phyloP scores from a whole-genome alignment of 2,888 invertebrate species.

The Protula sp. region DNA sequence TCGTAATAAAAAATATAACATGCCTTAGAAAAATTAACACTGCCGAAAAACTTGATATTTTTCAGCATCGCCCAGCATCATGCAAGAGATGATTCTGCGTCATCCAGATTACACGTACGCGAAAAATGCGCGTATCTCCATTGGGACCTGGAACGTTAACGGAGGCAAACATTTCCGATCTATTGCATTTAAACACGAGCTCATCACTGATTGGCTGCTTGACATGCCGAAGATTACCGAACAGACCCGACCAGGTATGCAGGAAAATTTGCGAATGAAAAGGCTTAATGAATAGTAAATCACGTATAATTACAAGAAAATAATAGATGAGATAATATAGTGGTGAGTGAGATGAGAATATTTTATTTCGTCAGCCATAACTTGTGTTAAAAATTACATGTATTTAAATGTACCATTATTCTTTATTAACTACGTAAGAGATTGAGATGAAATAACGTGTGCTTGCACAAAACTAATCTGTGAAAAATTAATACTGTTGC shows the following conservation, averaged over 20 bases:
- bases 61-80: conserved; percentile 15
- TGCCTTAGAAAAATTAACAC: too few relatives aligned
- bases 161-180: conserved; percentile 98
- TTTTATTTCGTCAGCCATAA: neutral
- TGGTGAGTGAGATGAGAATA: neutral
- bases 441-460: too few relatives aligned
- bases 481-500: too few relatives aligned
- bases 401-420: too few relatives aligned
- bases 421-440: too few relatives aligned
- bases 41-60: too few relatives aligned
- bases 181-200: conserved; percentile 75
- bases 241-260: conserved; percentile 29
- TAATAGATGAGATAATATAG: too few relatives aligned
- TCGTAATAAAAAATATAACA: too few relatives aligned
- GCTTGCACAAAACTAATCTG: too few relatives aligned
- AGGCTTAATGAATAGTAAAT: too few relatives aligned
- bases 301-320: too few relatives aligned
- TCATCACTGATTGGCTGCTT: conserved; percentile 61
- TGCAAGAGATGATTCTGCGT: conserved; percentile 9
- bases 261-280: too few relatives aligned
- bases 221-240: conserved; percentile 67
- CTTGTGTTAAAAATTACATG: neutral
- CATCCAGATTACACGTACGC: conserved; percentile 40
- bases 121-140: conserved; percentile 65
- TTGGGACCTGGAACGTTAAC: conserved; percentile 98